Conservation (phyloP, 2,113 vertebrate genomes). For the Dryoscopus gambensis region DNA sequence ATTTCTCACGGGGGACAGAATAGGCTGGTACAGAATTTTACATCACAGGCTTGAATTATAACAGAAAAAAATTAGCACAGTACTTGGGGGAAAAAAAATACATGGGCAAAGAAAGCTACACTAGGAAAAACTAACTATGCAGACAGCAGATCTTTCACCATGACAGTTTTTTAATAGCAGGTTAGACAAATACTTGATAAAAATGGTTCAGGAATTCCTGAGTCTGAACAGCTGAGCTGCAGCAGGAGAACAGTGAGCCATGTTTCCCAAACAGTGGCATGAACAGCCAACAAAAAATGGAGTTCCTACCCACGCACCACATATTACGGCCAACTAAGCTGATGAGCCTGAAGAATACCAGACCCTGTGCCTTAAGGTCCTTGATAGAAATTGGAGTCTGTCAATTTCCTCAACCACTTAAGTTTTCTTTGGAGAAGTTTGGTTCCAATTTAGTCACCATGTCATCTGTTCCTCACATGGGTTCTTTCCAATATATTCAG, state of each 20-base stretch:
- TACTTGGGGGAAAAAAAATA: not conserved
- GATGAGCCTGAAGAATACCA: not conserved
- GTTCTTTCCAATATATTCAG: not conserved
- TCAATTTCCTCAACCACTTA: not conserved
- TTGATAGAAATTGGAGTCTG: not conserved
- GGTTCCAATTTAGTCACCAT: not conserved
- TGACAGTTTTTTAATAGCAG: not conserved
- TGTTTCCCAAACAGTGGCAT: not conserved
- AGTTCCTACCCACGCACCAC: not conserved
- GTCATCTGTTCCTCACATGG: not conserved
- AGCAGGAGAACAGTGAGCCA: not conserved
- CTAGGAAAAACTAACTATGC: not conserved
- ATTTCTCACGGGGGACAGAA: not conserved
- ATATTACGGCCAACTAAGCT: not conserved
- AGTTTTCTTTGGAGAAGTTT: not conserved
- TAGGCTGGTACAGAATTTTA: not conserved
- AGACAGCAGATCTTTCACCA: not conserved
- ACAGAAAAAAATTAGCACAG: not conserved
- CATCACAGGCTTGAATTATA: not conserved
- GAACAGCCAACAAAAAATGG: not conserved
- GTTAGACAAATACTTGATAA: not conserved
- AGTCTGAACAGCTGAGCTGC: not conserved
- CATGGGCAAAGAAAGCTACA: not conserved
- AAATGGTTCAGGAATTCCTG: not conserved
- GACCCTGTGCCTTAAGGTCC: not conserved